A percentile compares a stretch with the other conserved stretches of the same genome.
Evolutionary conservation across 2,113 vertebrate species (phyloP).

Genomic region (Hepsetus odoe): DNA sequence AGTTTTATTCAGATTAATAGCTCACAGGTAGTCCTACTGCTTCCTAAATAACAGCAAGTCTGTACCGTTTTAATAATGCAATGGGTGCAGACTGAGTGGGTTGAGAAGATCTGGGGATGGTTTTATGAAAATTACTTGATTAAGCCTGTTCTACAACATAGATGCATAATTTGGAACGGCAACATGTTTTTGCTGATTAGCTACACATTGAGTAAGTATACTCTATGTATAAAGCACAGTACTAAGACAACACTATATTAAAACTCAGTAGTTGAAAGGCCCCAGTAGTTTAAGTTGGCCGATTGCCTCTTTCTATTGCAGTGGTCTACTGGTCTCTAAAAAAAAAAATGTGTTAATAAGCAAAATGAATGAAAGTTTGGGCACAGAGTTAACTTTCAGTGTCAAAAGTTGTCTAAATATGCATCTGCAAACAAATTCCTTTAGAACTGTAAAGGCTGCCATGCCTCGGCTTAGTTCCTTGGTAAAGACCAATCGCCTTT

Average conservation of each 20-base stretch:
- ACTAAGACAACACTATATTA: too few relatives aligned
- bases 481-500: conserved; percentile 4
- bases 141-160: too few relatives aligned
- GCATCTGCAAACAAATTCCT: neutral
- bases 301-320: neutral
- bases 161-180: too few relatives aligned
- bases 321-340: neutral
- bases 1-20: too few relatives aligned
- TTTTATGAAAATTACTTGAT: too few relatives aligned
- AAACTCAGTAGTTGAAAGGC: neutral
- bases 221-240: neutral
- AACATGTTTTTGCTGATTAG: too few relatives aligned
- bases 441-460: neutral
- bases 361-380: neutral
- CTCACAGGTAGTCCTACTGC: too few relatives aligned
- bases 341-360: neutral
- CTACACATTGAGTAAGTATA: too few relatives aligned
- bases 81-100: too few relatives aligned
- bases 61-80: too few relatives aligned
- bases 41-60: too few relatives aligned
- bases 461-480: conserved; percentile 6
- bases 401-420: neutral
- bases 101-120: too few relatives aligned
- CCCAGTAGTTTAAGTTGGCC: neutral
- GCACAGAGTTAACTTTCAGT: neutral